phyloP scores from a whole-genome alignment of 2,888 invertebrate genomes.

The Drosophila meridionalis region DNA sequence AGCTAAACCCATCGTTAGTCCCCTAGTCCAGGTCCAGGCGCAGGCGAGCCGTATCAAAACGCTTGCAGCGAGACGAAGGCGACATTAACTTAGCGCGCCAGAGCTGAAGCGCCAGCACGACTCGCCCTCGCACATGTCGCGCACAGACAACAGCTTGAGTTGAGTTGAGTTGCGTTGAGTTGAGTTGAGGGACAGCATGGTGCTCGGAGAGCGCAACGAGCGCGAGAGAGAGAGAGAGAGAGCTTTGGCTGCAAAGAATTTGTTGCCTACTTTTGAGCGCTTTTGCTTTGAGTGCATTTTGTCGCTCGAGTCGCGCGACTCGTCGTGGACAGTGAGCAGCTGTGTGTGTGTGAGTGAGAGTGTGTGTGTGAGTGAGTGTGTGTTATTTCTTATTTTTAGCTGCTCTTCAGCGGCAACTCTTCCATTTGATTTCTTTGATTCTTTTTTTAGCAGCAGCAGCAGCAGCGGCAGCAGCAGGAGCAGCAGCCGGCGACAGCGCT shows the following conservation, averaged over 20 bases:
- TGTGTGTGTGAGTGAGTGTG: slow-evolving; percentile 4
- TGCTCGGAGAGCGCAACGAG: background rate
- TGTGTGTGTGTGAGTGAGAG: slow-evolving; percentile 1
- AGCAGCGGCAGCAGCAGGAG: slow-evolving; percentile 6
- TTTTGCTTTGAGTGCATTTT: slow-evolving; percentile 21
- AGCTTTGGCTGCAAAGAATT: slow-evolving; percentile 49
- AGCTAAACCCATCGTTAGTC: slow-evolving; percentile 38
- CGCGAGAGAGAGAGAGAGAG: slow-evolving; percentile 24
- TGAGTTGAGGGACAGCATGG: slow-evolving; percentile 1
- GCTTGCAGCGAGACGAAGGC: slow-evolving; percentile 36
- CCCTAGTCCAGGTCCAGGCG: slow-evolving; percentile 46
- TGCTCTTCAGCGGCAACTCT: slow-evolving; percentile 61
- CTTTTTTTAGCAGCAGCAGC: slow-evolving; percentile 48
- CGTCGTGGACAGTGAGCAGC: slow-evolving; percentile 7
- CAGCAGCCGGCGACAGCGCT: slow-evolving; percentile 7
- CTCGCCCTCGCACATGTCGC: background rate
- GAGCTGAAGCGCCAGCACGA: slow-evolving; percentile 7
- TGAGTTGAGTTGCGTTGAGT: slow-evolving; percentile 7
- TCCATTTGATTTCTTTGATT: slow-evolving; percentile 79
- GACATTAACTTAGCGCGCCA: slow-evolving; percentile 42
- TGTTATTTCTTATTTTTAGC: slow-evolving; percentile 24
- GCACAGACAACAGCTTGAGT: background rate
- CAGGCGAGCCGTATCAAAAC: slow-evolving; percentile 43
- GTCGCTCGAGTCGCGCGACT: slow-evolving; percentile 14
- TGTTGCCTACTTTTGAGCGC: slow-evolving; percentile 43